These are phyloP conservation scores for Acronicta alni DNA, from an alignment of 2,888 invertebrate species.

Conservation along the genomic window DNA sequence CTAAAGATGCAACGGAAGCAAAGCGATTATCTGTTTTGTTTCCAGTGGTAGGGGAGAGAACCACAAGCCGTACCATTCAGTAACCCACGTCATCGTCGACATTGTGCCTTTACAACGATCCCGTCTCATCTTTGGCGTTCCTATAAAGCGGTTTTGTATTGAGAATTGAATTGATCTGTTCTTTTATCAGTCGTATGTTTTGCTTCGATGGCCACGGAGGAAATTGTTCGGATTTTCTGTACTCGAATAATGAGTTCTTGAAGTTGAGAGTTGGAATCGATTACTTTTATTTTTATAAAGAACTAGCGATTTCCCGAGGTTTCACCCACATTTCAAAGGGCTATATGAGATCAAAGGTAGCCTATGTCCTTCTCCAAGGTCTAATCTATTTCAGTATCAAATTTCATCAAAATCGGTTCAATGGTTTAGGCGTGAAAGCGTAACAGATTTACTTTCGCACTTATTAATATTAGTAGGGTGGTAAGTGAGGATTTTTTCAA, in stretches of 20 bases:
- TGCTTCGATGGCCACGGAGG: constrained; percentile 45
- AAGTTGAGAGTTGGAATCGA: constrained; percentile 1
- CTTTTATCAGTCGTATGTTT: constrained; percentile 59
- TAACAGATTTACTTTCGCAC: too few species aligned
- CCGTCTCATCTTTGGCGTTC: constrained; percentile 73
- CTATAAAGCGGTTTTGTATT: constrained; percentile 84
- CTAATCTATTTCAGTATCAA: too few species aligned
- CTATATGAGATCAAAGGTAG: too few species aligned
- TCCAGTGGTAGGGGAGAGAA: constrained; percentile 55
- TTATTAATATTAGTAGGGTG: too few species aligned
- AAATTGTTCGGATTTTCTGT: constrained; percentile 54
- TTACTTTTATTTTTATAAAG: constrained; percentile 10
- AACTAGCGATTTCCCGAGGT: too few species aligned
- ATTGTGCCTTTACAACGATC: constrained; percentile 71
- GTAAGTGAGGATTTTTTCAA: too few species aligned
- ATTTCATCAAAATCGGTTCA: too few species aligned
- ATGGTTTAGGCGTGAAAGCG: too few species aligned
- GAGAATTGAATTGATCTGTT: constrained; percentile 78
- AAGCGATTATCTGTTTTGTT: neutral
- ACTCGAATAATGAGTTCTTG: constrained; percentile 47
- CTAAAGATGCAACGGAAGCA: neutral
- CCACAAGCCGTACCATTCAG: constrained; percentile 64
- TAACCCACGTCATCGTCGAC: constrained; percentile 76
- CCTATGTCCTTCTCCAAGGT: too few species aligned
- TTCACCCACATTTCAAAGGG: too few species aligned